Evolutionary conservation across 2,888 invertebrate species (phyloP), one percentile per base, ranked within the genome.

Genomic region (Melipona beecheii): DNA sequence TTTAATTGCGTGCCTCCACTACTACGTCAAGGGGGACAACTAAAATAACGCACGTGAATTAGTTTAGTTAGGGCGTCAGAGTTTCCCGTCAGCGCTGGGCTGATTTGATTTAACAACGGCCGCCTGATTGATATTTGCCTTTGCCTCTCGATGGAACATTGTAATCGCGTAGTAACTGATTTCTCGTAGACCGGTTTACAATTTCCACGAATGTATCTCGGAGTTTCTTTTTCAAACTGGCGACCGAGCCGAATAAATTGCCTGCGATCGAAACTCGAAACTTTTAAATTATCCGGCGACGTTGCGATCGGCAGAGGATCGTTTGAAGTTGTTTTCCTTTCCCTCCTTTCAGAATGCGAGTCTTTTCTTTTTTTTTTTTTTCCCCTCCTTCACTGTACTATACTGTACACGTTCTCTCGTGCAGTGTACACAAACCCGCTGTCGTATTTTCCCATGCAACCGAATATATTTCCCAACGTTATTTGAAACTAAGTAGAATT

Each of bases 381-480:
- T 36, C 9, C 9, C 1, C 9, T 27, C n/a, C 17, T 17, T 49
- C 58, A 43, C 11, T 24, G 78, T n/a, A 27, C 27, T 27, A 1
- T 27, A 62, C 60, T 27, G 2, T 43, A 9, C 43, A 19, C 49
- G 27, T 31, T 60, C 49, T 19, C 31, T 19, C 15, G 4, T 21
- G 49, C 31, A 24, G 21, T 21, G 24, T 31, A n/a, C 15, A 43
- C 13, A 52, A 58, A 36, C 52, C 65, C 11, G 50, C 4, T 9
- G 43, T 19, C 54, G 27, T 62, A 24, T 69, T 79, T 73, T 64
- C 72, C 78, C 78, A 49, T 54, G 50, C 71, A 15, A 50, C 60
- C 49, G 56, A 81, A 78, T 65, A 81, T 78, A 78, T 66, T 81
- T 60, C 49, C 24, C 49, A 4, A 24, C 72, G 81, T 73, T 81